phyloP scores from a whole-genome alignment of 2,888 invertebrate species.

The Macrophya annulata region DNA sequence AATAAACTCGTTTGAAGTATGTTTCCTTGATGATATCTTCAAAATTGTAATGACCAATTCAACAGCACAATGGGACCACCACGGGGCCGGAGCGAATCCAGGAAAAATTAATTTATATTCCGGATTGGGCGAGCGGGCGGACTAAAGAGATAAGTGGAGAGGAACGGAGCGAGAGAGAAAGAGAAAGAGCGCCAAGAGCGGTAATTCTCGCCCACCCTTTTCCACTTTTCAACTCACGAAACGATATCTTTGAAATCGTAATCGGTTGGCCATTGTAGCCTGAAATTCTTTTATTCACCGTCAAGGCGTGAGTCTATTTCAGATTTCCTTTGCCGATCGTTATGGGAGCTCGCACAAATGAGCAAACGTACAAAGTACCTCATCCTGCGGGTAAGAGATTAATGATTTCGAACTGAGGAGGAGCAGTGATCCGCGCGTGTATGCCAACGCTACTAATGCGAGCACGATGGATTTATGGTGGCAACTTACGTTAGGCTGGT shows the following conservation, averaged over 20 bases:
- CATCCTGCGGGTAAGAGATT: constrained; percentile 17
- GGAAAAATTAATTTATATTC: constrained; percentile 62
- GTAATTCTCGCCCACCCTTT: constrained; percentile 51
- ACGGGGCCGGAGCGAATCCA: constrained; percentile 61
- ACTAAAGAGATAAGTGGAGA: constrained; percentile 34
- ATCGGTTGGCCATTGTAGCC: constrained; percentile 48
- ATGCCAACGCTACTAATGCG: constrained; percentile 28
- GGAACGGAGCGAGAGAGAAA: constrained; percentile 9
- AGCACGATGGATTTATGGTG: constrained; percentile 38
- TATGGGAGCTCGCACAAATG: constrained; percentile 24
- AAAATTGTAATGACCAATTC: constrained; percentile 67
- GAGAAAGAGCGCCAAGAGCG: constrained; percentile 9
- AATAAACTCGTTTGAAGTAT: constrained; percentile 58
- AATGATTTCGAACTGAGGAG: constrained; percentile 15
- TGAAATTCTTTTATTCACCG: neutral
- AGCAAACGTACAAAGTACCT: constrained; percentile 28
- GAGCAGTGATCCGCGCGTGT: constrained; percentile 27
- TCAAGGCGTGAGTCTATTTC: constrained; percentile 36
- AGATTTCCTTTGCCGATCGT: constrained; percentile 18
- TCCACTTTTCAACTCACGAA: constrained; percentile 53
- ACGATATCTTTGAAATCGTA: constrained; percentile 56
- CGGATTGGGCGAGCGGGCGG: constrained; percentile 53
- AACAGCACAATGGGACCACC: constrained; percentile 64
- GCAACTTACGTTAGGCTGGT: constrained; percentile 28
- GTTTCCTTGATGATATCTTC: constrained; percentile 65